A percentile compares a stretch with the other conserved stretches of the same genome.
These are phyloP conservation scores for Eulemur coronatus DNA, from an alignment of 2,797 vertebrate genomes.

Conservation along the genomic window DNA sequence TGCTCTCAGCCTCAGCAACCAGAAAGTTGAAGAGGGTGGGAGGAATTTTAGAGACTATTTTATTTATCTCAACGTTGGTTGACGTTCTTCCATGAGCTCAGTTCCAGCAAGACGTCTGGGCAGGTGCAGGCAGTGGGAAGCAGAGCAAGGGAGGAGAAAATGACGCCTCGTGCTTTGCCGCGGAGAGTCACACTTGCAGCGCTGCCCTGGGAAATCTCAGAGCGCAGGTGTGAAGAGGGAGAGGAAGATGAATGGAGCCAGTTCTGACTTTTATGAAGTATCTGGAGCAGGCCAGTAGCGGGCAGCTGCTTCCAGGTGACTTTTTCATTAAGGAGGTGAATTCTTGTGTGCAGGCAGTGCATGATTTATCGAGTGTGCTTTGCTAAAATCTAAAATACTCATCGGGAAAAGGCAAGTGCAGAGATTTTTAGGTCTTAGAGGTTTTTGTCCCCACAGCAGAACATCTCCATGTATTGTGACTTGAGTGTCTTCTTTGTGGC, in stretches of 20 bases:
- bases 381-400: conserved; percentile 66
- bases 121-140: background rate
- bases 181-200: background rate
- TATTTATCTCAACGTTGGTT: background rate
- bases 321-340: conserved; percentile 94
- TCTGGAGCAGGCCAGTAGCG: conserved; percentile 72
- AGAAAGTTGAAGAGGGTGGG: background rate
- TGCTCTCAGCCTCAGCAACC: conserved; percentile 2
- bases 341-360: conserved; percentile 87
- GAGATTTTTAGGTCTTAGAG: conserved; percentile 7
- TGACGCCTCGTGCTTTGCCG: fast-evolving
- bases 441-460: background rate
- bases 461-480: background rate
- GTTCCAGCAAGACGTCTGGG: conserved; percentile 41
- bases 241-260: conserved; percentile 78
- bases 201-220: conserved; percentile 71
- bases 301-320: conserved; percentile 88
- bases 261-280: conserved; percentile 79
- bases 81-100: conserved; percentile 45
- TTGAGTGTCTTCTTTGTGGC: background rate
- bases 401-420: background rate
- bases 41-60: conserved; percentile 25
- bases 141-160: fast-evolving
- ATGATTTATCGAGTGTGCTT: conserved; percentile 90
- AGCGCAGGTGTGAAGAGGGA: conserved; percentile 80